Evolutionary conservation across 2,113 vertebrate species (phyloP), one percentile per base, ranked within the genome.

Genomic region (Heterotis niloticus): DNA sequence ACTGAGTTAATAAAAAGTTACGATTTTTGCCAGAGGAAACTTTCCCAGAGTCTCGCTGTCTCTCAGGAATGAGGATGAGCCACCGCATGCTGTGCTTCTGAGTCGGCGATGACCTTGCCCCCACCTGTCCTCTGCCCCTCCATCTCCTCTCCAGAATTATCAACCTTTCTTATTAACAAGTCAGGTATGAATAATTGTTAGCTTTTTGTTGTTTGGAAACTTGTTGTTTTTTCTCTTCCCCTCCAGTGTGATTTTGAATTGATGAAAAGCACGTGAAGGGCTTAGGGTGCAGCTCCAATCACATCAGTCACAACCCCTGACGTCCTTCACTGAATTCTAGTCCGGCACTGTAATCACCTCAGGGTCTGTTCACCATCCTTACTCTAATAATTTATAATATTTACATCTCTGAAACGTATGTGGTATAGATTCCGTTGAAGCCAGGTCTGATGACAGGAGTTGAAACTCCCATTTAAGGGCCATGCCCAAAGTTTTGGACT

Each of bases 1-100:
- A 4, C 5, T 18, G 79, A 78, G 64, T 24, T 69, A 69, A 82
- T 78, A 69, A 69, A 78, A 80, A 56, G 44, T 59, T 78, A 11
- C 68, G 67, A 17, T 24, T 11, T 34, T 18, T 28, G 16, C 5
- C 20, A 13, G 68, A 26, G 57, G 23, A 62, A 60, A 18, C 13
- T 44, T 44, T 62, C 26, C 24, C 54, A 5, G 11, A 28, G 59
- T 59, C 24, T 20, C 78, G 69, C 34, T 81, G 83, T 85, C 86
- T 84, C 84, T 5, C 34, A 44, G 34, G 34, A 7, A 44, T 44
- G 34, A 44, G 34, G 5, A 34, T 12, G 24, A 26, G 67, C 29
- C 67, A 69, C 67, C 5, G 12, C 68, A 34, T 16, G 28, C 51
- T 17, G 13, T 51, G n/a, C 34, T 44, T 44, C 34, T 7, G 59